Conservation (phyloP, 2,888 invertebrate species). For the Polyommatus icarus region DNA sequence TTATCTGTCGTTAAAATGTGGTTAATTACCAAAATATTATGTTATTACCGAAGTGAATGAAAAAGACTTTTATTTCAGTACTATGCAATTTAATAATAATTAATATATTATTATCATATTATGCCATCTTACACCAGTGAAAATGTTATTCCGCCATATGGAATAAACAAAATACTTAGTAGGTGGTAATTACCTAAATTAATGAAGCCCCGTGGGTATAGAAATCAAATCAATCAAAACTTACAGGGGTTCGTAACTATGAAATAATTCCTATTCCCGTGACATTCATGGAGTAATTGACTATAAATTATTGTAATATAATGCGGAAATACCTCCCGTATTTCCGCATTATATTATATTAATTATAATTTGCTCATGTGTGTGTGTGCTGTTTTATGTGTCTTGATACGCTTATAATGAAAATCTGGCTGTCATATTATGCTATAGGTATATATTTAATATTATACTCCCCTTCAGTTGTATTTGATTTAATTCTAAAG, state of each 20-base stretch:
- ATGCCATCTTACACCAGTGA: too few relatives aligned
- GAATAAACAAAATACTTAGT: not conserved
- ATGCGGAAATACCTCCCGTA: too few relatives aligned
- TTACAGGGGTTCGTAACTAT: conserved; percentile 6
- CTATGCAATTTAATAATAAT: too few relatives aligned
- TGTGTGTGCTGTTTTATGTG: not conserved
- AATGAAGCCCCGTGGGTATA: conserved; percentile 3
- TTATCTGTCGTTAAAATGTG: too few relatives aligned
- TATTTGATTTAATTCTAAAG: too few relatives aligned
- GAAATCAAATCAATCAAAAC: conserved; percentile 1
- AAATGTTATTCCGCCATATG: too few relatives aligned
- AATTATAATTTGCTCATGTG: not conserved
- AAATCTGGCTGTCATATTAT: not conserved
- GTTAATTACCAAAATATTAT: too few relatives aligned
- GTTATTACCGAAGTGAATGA: too few relatives aligned
- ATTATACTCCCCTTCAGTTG: too few relatives aligned
- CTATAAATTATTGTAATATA: not conserved
- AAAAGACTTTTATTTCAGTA: too few relatives aligned
- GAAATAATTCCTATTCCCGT: not conserved
- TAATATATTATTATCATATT: too few relatives aligned
- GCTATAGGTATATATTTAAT: too few relatives aligned
- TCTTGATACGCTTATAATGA: not conserved
- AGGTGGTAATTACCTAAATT: not conserved
- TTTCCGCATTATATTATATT: not conserved
- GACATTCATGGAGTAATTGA: conserved; percentile 4